Evolutionary conservation across 1,140 invertebrate species (phyloP).

Genomic region (Agrilus planipennis): DNA sequence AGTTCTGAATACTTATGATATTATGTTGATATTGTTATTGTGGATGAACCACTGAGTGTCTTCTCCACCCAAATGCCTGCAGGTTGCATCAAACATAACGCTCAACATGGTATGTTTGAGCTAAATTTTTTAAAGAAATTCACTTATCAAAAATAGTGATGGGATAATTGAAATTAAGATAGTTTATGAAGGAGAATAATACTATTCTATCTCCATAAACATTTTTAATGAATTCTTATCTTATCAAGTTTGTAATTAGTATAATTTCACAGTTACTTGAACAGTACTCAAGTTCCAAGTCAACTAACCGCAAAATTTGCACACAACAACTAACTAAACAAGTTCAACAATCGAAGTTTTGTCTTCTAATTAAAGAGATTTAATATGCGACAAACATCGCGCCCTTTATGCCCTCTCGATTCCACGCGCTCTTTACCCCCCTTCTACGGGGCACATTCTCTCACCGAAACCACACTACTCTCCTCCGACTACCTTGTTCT

Average conservation of each 20-base stretch:
- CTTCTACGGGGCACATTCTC: no score
- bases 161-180: background rate
- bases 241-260: background rate
- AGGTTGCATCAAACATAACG: background rate
- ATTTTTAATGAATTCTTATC: background rate
- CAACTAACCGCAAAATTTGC: background rate
- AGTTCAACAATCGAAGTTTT: background rate
- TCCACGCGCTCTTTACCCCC: no score
- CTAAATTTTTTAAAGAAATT: background rate
- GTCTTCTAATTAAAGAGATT: slow-evolving; percentile 22
- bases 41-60: no score
- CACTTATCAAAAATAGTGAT: background rate
- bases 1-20: no score
- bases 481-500: slow-evolving; percentile 22
- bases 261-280: background rate
- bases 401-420: no score
- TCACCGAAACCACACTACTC: no score
- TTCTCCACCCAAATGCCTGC: background rate
- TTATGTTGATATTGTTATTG: no score
- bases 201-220: background rate
- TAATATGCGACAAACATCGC: slow-evolving; percentile 25
- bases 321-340: background rate
- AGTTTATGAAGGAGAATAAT: background rate
- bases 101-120: background rate
- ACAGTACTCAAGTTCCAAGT: background rate